Evolutionary conservation across 2,797 vertebrate genomes (phyloP), one percentile per base, ranked within the genome.

Genomic region (Lacerta viridis): DNA sequence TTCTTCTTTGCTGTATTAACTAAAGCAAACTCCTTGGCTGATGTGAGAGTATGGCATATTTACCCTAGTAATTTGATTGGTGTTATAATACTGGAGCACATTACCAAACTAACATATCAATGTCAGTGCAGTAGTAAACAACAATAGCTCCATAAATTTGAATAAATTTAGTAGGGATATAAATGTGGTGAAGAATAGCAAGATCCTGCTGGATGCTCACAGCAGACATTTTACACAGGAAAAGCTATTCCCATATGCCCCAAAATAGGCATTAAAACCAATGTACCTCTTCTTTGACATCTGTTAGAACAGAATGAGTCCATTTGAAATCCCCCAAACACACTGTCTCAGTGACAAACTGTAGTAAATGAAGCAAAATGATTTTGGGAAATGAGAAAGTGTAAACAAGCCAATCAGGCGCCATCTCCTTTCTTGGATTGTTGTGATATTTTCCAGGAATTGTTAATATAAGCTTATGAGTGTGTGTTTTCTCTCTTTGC

Each of bases 221-320:
- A 81, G 55, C 64, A 86, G 36, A 80, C 74, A 90, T 94, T 95
- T 94, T 96, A 91, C 88, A 90, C 69, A 78, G 78, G 64, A 93
- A 96, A 95, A 95, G 4, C 2, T 88, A 77, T 95, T 95, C 88
- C 90, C 92, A 8, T 89, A 93, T 80, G 92, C 91, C 91, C 71
- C 94, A 90, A 95, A 96, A 93, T 95, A 95, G 91, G 66, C 96
- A 95, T 95, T 97, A 97, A 97, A 97, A 95, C 92, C 95, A 96
- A 93, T 96, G 96, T 97, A 94, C 96, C 96, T 95, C 94, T 95
- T 97, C 95, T 95, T 96, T 95, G 95, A 96, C 96, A 97, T 97
- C 96, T 97, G 96, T 96, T 97, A 93, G 94, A 96, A 88, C 94
- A 96, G 93, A 96, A 95, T 92, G 96, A 93, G 93, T 95, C 92